These are phyloP conservation scores for Heliothis virescens DNA, from an alignment of 1,140 invertebrate species.

Conservation along the genomic window DNA sequence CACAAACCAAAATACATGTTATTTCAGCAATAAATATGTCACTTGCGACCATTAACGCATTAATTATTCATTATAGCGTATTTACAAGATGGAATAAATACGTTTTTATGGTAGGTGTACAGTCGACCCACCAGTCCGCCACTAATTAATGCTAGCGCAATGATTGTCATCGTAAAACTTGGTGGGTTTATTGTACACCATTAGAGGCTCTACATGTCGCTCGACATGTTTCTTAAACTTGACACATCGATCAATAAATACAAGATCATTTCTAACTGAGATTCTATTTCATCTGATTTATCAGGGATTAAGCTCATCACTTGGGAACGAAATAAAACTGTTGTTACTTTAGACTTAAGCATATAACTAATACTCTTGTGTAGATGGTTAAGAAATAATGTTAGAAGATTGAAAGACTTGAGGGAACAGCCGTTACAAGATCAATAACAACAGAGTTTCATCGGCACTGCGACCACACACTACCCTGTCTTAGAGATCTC, in stretches of 20 bases:
- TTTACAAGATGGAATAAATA: constrained; percentile 48
- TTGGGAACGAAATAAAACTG: constrained; percentile 12
- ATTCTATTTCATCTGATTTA: neutral
- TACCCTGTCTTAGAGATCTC: too few relatives aligned
- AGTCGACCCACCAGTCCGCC: neutral
- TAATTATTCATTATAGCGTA: constrained; percentile 49
- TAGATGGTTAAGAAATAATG: too few relatives aligned
- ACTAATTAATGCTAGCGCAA: constrained; percentile 49
- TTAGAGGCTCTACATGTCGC: constrained; percentile 38
- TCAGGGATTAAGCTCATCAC: neutral
- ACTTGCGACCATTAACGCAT: constrained; percentile 25
- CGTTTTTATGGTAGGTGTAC: constrained; percentile 46
- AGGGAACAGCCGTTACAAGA: too few relatives aligned
- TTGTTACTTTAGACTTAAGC: neutral
- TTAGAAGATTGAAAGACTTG: too few relatives aligned
- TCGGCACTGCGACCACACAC: too few relatives aligned
- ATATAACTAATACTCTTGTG: too few relatives aligned
- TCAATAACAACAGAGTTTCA: too few relatives aligned
- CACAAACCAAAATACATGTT: constrained; percentile 7
- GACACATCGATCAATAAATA: constrained; percentile 26
- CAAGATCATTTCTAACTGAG: constrained; percentile 9
- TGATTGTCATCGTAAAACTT: constrained; percentile 53
- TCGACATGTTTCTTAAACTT: constrained; percentile 41
- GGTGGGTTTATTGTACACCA: constrained; percentile 52
- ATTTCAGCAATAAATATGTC: constrained; percentile 46